phyloP scores from a whole-genome alignment of 2,888 invertebrate genomes.

The Melieria omissa region DNA sequence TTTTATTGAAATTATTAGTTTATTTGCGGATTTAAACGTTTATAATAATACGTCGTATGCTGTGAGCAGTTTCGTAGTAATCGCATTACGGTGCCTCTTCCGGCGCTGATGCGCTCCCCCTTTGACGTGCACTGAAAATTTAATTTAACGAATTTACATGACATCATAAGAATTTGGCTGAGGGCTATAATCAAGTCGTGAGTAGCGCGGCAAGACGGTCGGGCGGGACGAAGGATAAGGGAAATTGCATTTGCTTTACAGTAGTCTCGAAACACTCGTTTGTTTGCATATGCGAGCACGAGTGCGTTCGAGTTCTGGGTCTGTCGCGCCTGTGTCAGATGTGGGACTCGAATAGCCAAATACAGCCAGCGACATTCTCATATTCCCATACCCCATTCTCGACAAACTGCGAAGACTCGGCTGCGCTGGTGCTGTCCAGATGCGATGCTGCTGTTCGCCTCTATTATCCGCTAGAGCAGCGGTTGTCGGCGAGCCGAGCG shows the following conservation, averaged over 20 bases:
- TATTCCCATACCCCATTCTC: too few relatives aligned
- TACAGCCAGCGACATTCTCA: too few relatives aligned
- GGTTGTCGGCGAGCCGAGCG: too few relatives aligned
- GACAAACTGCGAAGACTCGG: not conserved
- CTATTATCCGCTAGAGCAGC: too few relatives aligned
- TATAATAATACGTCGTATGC: not conserved
- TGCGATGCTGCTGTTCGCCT: constrained; percentile 4
- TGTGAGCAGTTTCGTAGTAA: not conserved
- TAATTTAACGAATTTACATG: constrained; percentile 17
- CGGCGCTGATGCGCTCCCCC: not conserved
- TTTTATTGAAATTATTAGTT: not conserved
- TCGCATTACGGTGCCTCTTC: not conserved
- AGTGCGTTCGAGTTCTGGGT: too few relatives aligned
- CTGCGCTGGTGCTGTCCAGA: constrained; percentile 23
- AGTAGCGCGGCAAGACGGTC: not conserved
- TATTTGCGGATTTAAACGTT: constrained; percentile 1
- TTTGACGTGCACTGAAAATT: not conserved
- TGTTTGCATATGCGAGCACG: too few relatives aligned
- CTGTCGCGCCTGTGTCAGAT: too few relatives aligned
- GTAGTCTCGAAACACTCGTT: constrained; percentile 1
- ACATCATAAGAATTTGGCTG: constrained; percentile 23
- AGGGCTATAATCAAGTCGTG: constrained; percentile 24
- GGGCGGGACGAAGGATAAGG: not conserved
- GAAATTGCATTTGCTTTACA: constrained; percentile 22
- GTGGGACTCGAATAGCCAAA: too few relatives aligned